Evolutionary conservation across 2,888 invertebrate species (phyloP).

Genomic region (Notodonta dromedarius): DNA sequence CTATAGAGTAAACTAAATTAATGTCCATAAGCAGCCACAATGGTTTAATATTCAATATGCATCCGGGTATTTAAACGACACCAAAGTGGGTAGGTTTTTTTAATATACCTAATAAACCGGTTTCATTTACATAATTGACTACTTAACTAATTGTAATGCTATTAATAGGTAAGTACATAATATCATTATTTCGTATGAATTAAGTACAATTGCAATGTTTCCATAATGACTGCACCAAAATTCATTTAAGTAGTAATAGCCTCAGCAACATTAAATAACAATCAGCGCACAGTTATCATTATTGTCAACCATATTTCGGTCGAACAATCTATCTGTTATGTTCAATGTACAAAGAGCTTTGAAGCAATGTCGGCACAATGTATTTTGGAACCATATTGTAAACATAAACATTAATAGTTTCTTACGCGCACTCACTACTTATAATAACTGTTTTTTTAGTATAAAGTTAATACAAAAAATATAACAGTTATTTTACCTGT

Average conservation of each 20-base stretch:
- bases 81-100: no score
- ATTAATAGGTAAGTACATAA: background rate
- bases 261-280: background rate
- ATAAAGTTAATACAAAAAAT: background rate
- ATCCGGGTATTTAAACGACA: no score
- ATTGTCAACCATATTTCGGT: background rate
- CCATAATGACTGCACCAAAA: no score
- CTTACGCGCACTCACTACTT: background rate
- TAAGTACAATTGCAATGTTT: no score
- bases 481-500: constrained; percentile 59
- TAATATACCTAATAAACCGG: no score
- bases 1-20: no score
- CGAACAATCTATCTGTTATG: background rate
- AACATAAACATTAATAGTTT: background rate
- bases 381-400: constrained; percentile 1
- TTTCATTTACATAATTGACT: background rate
- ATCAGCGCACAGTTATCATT: background rate
- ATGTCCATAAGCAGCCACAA: no score
- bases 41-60: no score
- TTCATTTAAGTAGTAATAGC: no score
- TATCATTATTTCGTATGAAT: no score
- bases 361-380: background rate
- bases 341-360: background rate
- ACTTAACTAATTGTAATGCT: background rate
- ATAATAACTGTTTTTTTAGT: background rate